Percentiles rank a stretch among this genome's conserved stretches.
phyloP scores from a whole-genome alignment of 2,888 invertebrate genomes.

The Leucophenga maculata region DNA sequence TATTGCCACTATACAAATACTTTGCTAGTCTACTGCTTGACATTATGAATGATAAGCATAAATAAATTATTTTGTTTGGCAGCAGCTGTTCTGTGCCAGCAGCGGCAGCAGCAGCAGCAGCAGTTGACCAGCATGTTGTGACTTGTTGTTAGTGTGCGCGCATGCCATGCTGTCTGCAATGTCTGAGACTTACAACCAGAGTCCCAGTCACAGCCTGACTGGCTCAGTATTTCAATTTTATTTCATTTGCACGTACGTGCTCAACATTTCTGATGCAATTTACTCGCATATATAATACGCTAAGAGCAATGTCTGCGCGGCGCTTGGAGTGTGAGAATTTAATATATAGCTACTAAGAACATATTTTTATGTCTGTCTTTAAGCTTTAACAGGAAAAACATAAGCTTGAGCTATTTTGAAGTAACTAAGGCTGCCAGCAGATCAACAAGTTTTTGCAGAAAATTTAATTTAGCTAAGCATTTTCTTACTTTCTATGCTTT shows the following conservation, averaged over 20 bases:
- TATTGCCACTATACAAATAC: slow-evolving; percentile 17
- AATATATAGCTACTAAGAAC: too few relatives aligned
- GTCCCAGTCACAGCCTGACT: neutral
- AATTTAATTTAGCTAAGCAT: too few relatives aligned
- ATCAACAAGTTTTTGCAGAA: too few relatives aligned
- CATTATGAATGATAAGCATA: slow-evolving; percentile 37
- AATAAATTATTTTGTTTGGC: slow-evolving; percentile 27
- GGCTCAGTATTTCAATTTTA: slow-evolving; percentile 44
- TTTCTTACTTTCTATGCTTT: neutral
- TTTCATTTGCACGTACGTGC: slow-evolving; percentile 52
- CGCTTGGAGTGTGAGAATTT: too few relatives aligned
- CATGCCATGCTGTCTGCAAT: neutral
- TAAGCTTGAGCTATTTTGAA: neutral
- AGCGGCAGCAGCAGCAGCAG: slow-evolving; percentile 38
- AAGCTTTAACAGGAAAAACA: too few relatives aligned
- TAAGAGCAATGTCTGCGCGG: too few relatives aligned
- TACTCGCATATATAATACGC: neutral
- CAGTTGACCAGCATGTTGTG: slow-evolving; percentile 41
- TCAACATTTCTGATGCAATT: slow-evolving; percentile 48
- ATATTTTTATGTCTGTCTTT: too few relatives aligned
- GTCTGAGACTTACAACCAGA: neutral
- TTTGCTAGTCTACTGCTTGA: slow-evolving; percentile 27
- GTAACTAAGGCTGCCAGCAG: too few relatives aligned
- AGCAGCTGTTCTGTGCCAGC: neutral
- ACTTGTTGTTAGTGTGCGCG: neutral